Evolutionary conservation across 2,113 vertebrate species (phyloP).

Genomic region (Brachypodius melanocephalos): DNA sequence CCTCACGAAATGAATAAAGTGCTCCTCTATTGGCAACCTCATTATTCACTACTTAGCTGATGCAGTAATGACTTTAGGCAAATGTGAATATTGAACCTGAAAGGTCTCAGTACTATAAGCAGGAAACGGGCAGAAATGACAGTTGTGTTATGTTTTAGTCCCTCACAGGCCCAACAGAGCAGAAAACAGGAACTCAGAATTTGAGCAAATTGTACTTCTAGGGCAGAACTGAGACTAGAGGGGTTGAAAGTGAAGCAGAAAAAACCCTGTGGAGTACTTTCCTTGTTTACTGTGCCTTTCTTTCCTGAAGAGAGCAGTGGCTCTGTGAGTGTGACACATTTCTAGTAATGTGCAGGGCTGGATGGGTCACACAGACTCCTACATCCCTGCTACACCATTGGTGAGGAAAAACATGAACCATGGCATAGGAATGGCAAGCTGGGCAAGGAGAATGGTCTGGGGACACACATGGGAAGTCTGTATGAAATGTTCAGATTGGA

Average conservation of each 20-base stretch:
- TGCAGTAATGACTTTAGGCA: conserved; percentile 33
- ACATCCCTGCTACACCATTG: not conserved
- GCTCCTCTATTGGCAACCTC: conserved; percentile 34
- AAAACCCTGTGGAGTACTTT: not conserved
- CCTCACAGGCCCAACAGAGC: not conserved
- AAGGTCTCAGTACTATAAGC: not conserved
- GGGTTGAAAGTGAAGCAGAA: not conserved
- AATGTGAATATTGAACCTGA: conserved; percentile 56
- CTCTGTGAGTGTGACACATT: not conserved
- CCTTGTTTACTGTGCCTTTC: not conserved
- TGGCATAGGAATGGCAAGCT: not conserved
- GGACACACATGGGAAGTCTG: not conserved
- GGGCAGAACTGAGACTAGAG: not conserved
- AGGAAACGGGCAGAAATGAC: conserved; percentile 19
- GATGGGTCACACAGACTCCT: not conserved
- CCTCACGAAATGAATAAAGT: conserved; percentile 32
- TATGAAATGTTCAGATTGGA: not conserved
- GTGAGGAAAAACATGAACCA: not conserved
- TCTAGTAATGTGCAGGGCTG: not conserved
- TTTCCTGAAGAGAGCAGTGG: not conserved
- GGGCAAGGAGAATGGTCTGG: not conserved
- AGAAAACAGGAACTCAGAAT: conserved; percentile 38
- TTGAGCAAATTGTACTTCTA: not conserved
- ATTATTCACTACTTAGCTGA: conserved; percentile 57
- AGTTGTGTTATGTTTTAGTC: not conserved